These are phyloP conservation scores for Paracentrotus lividus DNA, from an alignment of 53 echinoderm and acorn worm species.

Conservation along the genomic window DNA sequence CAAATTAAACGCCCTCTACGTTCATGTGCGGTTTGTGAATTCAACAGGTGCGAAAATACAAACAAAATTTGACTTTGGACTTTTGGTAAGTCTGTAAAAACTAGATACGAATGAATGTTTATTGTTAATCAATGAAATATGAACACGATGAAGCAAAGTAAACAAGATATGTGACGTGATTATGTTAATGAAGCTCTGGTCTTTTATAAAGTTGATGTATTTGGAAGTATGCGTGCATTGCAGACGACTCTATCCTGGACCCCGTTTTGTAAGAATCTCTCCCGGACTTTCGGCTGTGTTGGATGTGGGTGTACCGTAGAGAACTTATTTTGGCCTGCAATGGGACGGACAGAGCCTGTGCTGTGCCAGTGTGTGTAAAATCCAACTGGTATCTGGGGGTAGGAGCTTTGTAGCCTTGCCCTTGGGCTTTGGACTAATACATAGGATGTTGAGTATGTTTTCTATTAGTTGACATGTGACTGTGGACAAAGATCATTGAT, in stretches of 20 bases:
- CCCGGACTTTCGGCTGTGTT: constrained; percentile 1
- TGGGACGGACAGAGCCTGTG: background rate
- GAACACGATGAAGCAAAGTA: background rate
- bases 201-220: background rate
- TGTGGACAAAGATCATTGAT: too few species aligned
- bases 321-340: background rate
- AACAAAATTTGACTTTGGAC: background rate
- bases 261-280: too few species aligned
- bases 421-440: too few species aligned
- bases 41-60: constrained; percentile 12
- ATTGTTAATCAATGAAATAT: background rate
- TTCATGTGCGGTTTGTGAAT: background rate
- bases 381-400: background rate
- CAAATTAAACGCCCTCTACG: background rate
- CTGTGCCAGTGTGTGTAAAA: background rate
- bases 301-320: background rate
- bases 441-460: too few species aligned
- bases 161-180: background rate
- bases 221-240: background rate
- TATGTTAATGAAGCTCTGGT: background rate
- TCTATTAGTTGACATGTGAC: too few species aligned
- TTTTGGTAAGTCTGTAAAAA: background rate
- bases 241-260: background rate
- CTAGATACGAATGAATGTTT: background rate
- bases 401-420: too few species aligned